Evolutionary conservation across 1,140 invertebrate species (phyloP).

Genomic region (Apis florea): DNA sequence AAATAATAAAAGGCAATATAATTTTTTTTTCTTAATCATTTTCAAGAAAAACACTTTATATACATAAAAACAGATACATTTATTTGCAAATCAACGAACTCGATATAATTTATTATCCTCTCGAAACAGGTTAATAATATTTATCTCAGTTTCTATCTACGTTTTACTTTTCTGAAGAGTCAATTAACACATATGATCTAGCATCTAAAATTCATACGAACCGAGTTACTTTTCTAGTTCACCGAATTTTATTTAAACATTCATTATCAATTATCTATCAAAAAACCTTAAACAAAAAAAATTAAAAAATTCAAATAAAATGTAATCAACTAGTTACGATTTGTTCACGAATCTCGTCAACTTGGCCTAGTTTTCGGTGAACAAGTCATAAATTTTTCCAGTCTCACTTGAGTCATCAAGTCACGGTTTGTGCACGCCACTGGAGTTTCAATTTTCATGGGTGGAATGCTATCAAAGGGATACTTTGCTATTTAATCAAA

Average conservation of each 20-base stretch:
- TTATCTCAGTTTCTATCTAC: not conserved
- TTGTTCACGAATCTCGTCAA: not conserved
- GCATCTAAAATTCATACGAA: not conserved
- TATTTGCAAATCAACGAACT: not conserved
- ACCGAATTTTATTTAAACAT: no score
- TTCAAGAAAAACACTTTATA: no score
- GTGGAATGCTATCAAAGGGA: not conserved
- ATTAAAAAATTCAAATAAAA: not conserved
- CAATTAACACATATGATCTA: not conserved
- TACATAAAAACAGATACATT: not conserved
- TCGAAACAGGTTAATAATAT: not conserved
- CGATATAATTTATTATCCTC: not conserved
- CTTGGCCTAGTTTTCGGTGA: conserved; percentile 16
- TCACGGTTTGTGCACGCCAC: conserved; percentile 13
- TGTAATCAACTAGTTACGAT: not conserved
- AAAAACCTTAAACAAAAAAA: not conserved
- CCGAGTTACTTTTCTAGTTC: not conserved
- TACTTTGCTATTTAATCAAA: not conserved
- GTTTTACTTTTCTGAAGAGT: not conserved
- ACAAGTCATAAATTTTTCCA: not conserved
- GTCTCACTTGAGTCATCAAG: conserved; percentile 20
- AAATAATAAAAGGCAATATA: no score
- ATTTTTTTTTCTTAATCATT: no score
- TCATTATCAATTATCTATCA: no score
- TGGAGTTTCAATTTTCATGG: conserved; percentile 2